Percentiles rank a stretch among this genome's conserved stretches.
Evolutionary conservation across 2,113 vertebrate species (phyloP).

Genomic region (Ptilorrhoa leucosticta): DNA sequence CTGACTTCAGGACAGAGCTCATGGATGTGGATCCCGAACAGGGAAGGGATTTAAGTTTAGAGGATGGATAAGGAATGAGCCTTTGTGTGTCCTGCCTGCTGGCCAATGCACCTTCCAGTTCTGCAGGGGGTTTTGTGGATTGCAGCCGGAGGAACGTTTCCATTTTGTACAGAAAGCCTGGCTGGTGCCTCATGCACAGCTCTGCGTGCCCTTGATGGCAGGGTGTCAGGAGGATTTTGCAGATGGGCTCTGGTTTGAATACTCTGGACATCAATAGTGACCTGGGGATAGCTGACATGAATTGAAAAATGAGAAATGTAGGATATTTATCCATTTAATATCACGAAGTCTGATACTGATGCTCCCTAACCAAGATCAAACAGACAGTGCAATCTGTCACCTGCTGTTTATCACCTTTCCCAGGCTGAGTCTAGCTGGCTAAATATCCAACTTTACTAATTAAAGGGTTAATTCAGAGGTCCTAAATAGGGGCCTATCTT

Average conservation of each 20-base stretch:
- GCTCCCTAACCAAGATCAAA: background rate
- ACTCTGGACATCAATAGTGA: background rate
- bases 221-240: background rate
- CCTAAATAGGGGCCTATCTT: background rate
- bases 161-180: background rate
- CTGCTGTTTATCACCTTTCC: background rate
- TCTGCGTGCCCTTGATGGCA: background rate
- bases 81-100: background rate
- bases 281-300: background rate
- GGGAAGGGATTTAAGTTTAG: background rate
- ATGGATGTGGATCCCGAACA: background rate
- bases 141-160: background rate
- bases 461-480: background rate
- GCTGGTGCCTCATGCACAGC: background rate
- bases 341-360: background rate
- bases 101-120: background rate
- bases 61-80: background rate
- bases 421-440: background rate
- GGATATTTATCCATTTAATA: conserved; percentile 8
- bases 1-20: background rate
- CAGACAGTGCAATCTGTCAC: background rate
- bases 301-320: background rate
- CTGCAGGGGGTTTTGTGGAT: background rate
- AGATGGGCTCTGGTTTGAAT: background rate
- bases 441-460: background rate